A percentile compares a stretch with the other conserved stretches of the same genome.
phyloP scores from a whole-genome alignment of 2,113 vertebrate species.

The Orycteropus afer region DNA sequence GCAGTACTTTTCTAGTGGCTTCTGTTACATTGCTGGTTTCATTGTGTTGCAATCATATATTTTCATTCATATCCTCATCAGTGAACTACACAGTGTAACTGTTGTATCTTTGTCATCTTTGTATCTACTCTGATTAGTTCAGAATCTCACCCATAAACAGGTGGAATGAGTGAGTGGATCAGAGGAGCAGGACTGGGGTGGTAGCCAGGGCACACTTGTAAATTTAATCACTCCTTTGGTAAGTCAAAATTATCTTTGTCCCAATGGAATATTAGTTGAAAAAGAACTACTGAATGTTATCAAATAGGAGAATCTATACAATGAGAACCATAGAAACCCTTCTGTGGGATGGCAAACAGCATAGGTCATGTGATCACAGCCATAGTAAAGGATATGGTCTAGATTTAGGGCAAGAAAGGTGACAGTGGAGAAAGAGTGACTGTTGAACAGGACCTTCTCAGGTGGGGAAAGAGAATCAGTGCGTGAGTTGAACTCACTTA shows the following conservation, averaged over 20 bases:
- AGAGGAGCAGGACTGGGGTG: not conserved
- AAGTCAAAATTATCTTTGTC: not conserved
- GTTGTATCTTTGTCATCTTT: not conserved
- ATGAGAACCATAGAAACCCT: conserved; percentile 44
- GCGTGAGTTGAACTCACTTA: conserved; percentile 14
- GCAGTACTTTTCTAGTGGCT: not conserved
- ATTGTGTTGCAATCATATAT: not conserved
- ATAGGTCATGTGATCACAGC: not conserved
- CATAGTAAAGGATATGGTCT: not conserved
- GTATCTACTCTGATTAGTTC: not conserved
- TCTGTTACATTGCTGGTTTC: not conserved
- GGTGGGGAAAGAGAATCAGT: conserved; percentile 16
- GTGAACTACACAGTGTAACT: not conserved
- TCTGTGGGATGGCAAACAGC: not conserved
- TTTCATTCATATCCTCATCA: not conserved
- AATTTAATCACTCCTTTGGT: not conserved
- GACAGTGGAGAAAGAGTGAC: conserved; percentile 16
- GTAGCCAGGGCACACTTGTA: not conserved
- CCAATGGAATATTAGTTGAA: not conserved
- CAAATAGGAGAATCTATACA: not conserved
- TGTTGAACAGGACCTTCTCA: conserved; percentile 34
- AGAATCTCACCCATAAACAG: not conserved
- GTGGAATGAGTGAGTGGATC: not conserved
- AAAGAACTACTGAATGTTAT: not conserved
- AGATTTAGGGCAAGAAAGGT: conserved; percentile 10